Evolutionary conservation across 2,113 vertebrate species (phyloP).

Genomic region (Scortum barcoo): DNA sequence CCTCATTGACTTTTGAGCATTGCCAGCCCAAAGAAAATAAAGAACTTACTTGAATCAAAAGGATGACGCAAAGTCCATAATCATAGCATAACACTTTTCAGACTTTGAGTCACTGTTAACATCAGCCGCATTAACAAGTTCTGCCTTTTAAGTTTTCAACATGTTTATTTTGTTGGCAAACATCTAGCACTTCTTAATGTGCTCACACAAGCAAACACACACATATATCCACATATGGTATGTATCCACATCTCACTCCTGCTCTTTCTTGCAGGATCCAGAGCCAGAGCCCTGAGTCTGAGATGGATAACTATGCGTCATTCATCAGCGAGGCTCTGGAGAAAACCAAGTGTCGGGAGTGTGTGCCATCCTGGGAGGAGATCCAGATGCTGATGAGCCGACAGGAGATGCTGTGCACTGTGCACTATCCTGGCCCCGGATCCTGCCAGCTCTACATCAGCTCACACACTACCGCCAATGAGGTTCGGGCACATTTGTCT

Average conservation of each 20-base stretch:
- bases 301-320: constrained; percentile 92
- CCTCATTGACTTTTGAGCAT: constrained; percentile 71
- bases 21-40: constrained; percentile 74
- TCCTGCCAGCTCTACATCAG: constrained; percentile 92
- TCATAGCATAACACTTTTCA: constrained; percentile 45
- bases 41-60: constrained; percentile 56
- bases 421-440: constrained; percentile 90
- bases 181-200: not conserved
- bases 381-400: constrained; percentile 91
- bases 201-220: not conserved
- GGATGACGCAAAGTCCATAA: constrained; percentile 62
- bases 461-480: constrained; percentile 94
- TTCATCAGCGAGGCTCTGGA: constrained; percentile 92
- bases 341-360: constrained; percentile 90
- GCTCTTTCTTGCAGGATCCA: constrained; percentile 85
- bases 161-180: constrained; percentile 40
- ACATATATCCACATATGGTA: not conserved
- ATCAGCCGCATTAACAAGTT: constrained; percentile 35
- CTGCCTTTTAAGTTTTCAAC: constrained; percentile 31
- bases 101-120: constrained; percentile 50
- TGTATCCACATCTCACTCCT: constrained; percentile 9
- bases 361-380: constrained; percentile 95
- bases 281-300: constrained; percentile 87
- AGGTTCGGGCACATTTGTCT: constrained; percentile 84
- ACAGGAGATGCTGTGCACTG: constrained; percentile 90